Percentiles rank a stretch among this genome's conserved stretches.
Conservation (phyloP, 1,140 invertebrate genomes). For the Drosophila bifasciata region DNA sequence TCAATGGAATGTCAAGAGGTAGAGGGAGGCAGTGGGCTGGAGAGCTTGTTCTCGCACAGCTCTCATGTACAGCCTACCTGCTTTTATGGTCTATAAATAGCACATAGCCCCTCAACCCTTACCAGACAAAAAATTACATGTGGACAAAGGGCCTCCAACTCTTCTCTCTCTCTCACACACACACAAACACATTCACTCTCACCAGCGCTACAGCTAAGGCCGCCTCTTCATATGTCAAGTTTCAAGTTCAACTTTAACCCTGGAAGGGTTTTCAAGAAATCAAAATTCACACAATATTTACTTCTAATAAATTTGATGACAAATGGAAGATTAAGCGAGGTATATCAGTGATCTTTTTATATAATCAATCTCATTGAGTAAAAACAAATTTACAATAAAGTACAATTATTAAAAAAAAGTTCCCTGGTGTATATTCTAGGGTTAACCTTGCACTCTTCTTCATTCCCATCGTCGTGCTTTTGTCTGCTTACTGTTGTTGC, state of each 20-base stretch:
- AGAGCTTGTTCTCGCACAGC: constrained; percentile 1
- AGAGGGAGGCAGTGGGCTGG: not conserved
- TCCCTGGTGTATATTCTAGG: no score
- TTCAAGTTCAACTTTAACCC: constrained; percentile 41
- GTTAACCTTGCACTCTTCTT: no score
- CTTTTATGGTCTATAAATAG: constrained; percentile 46
- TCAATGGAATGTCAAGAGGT: constrained; percentile 1
- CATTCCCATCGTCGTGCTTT: not conserved
- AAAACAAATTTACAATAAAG: no score
- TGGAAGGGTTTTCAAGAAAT: not conserved
- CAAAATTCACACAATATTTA: no score
- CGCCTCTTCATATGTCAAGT: constrained; percentile 48
- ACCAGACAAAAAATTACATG: not conserved
- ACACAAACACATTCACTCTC: no score
- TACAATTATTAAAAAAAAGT: no score
- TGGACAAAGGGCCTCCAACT: constrained; percentile 15
- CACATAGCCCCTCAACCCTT: constrained; percentile 3
- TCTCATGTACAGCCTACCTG: constrained; percentile 18
- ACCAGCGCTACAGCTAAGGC: no score
- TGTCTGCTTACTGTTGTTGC: no score
- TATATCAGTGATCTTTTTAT: no score
- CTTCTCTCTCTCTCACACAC: not conserved
- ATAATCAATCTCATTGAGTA: no score
- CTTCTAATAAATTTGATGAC: not conserved
- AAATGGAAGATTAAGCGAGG: no score